These are phyloP conservation scores for Tiliqua scincoides DNA, from an alignment of 2,113 vertebrate genomes.

Conservation along the genomic window DNA sequence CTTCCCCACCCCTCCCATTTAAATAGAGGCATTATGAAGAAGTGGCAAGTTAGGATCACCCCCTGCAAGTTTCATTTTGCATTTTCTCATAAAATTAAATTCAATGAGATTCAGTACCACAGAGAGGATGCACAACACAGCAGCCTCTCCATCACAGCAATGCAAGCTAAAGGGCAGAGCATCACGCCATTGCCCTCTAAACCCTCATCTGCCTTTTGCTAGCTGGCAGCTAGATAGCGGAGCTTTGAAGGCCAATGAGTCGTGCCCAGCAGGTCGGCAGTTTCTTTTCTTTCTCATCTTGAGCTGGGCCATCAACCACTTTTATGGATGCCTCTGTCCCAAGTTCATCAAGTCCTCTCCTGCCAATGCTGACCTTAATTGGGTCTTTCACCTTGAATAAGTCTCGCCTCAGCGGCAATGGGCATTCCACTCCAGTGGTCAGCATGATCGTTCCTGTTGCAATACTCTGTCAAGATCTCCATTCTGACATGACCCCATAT, in stretches of 20 bases:
- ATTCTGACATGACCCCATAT: constrained; percentile 42
- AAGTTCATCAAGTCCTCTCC: background rate
- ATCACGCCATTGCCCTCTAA: background rate
- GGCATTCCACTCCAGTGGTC: background rate
- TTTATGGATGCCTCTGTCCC: background rate
- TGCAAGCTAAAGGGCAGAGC: background rate
- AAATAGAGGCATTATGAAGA: too few species aligned
- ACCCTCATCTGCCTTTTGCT: background rate
- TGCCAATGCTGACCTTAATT: constrained; percentile 12
- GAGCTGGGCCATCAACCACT: background rate
- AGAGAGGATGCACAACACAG: background rate
- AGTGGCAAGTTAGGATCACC: too few species aligned
- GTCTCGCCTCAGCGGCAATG: background rate
- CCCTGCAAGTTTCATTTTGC: background rate
- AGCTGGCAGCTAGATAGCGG: background rate
- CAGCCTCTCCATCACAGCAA: background rate
- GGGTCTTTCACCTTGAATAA: constrained; percentile 20
- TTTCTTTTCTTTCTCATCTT: background rate
- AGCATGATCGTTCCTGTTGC: background rate
- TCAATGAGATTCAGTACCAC: background rate
- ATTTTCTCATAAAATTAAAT: background rate
- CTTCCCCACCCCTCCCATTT: too few species aligned
- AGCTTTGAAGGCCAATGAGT: background rate
- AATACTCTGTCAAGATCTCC: constrained; percentile 6
- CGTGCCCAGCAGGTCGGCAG: background rate